Evolutionary conservation across 2,113 vertebrate species (phyloP).

Genomic region (Pelmatolapia mariae): DNA sequence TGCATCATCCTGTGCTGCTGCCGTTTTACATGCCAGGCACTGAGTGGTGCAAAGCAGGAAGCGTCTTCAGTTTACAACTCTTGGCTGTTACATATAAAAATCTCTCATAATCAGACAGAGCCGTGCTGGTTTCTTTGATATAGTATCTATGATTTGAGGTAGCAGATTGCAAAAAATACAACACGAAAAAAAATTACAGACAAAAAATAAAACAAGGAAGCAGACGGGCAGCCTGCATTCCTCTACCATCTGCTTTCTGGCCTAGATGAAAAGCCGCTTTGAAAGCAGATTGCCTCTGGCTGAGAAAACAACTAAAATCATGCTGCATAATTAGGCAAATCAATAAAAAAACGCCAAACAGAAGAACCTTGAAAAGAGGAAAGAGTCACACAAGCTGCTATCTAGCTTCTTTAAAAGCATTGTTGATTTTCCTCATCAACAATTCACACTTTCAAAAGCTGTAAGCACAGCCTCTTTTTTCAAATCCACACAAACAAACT

Average conservation of each 20-base stretch:
- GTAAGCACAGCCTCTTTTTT: neutral
- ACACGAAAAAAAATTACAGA: neutral
- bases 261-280: neutral
- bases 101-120: neutral
- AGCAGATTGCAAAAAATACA: neutral
- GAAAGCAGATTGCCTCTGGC: constrained; percentile 8
- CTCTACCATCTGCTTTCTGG: constrained; percentile 17
- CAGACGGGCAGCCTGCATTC: neutral
- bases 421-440: constrained; percentile 43
- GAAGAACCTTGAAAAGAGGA: neutral
- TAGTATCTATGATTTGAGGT: neutral
- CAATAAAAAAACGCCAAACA: constrained; percentile 5
- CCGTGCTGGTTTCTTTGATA: neutral
- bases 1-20: neutral
- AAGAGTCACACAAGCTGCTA: neutral
- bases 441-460: neutral
- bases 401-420: neutral
- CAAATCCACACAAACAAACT: neutral
- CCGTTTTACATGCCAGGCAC: neutral
- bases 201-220: neutral
- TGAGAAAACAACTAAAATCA: constrained; percentile 32
- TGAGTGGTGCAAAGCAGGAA: neutral
- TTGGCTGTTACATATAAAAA: neutral
- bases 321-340: constrained; percentile 33
- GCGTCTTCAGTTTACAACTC: neutral